Conservation (phyloP, 53 echinoderm and acorn worm genomes). For the Crossaster papposus region DNA sequence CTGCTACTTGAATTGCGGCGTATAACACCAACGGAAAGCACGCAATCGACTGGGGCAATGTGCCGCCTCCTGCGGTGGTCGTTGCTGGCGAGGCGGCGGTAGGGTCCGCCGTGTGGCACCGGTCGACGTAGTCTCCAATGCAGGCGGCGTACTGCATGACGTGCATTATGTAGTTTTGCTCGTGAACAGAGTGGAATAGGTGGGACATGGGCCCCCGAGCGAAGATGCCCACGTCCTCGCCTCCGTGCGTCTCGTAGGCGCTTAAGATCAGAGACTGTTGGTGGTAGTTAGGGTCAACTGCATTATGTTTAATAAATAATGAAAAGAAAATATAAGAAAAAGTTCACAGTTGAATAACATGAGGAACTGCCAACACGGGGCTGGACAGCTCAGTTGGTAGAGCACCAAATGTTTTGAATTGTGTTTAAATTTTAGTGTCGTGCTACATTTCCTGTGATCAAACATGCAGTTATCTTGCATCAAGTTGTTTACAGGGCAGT, state of each 20-base stretch:
- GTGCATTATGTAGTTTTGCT: constrained; percentile 93
- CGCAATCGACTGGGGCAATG: background rate
- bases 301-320: background rate
- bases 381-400: background rate
- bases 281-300: constrained; percentile 31
- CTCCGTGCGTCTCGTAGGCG: constrained; percentile 77
- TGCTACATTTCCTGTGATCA: too few relatives aligned
- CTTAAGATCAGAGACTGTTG: constrained; percentile 75
- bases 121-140: constrained; percentile 40
- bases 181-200: constrained; percentile 91
- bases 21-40: background rate
- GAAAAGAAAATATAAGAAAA: background rate
- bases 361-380: background rate
- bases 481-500: too few relatives aligned
- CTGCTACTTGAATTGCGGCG: background rate
- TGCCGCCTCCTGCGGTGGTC: background rate
- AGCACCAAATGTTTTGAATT: background rate
- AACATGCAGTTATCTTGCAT: too few relatives aligned
- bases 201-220: constrained; percentile 88
- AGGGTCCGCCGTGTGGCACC: constrained; percentile 1
- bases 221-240: constrained; percentile 92
- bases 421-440: too few relatives aligned
- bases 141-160: constrained; percentile 86
- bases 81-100: background rate
- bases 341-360: too few relatives aligned